Evolutionary conservation across 2,888 invertebrate species (phyloP).

Genomic region (Xestia sexstrigata): DNA sequence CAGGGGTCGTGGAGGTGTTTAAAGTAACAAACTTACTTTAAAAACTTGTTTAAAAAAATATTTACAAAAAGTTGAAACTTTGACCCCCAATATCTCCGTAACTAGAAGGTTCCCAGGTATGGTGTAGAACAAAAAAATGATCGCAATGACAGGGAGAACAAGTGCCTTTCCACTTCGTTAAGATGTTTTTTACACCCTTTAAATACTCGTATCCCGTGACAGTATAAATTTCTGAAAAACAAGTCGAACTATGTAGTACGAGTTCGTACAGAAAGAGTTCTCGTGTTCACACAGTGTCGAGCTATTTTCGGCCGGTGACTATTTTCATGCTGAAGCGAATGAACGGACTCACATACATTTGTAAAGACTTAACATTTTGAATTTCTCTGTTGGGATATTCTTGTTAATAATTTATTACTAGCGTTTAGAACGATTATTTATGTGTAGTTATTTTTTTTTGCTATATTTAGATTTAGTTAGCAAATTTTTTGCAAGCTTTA

Average conservation of each 20-base stretch:
- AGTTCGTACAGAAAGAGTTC: slow-evolving; percentile 41
- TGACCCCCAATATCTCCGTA: too few species aligned
- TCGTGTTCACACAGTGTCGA: slow-evolving; percentile 42
- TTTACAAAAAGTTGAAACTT: too few species aligned
- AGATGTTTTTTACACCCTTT: too few species aligned
- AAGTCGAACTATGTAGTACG: slow-evolving; percentile 9
- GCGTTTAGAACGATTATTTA: slow-evolving; percentile 2
- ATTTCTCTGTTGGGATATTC: slow-evolving; percentile 9
- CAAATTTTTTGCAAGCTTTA: neutral
- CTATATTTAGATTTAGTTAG: neutral
- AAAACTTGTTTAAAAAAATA: too few species aligned
- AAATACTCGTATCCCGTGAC: too few species aligned
- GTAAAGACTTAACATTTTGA: slow-evolving; percentile 15
- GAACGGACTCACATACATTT: slow-evolving; percentile 44
- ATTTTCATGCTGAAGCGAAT: slow-evolving; percentile 59
- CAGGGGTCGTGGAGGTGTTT: too few species aligned
- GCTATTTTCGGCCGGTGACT: slow-evolving; percentile 57
- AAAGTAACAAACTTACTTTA: too few species aligned
- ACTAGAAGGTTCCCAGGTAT: too few species aligned
- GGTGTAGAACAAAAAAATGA: too few species aligned
- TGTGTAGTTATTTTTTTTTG: too few species aligned
- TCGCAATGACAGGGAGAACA: too few species aligned
- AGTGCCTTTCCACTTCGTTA: too few species aligned
- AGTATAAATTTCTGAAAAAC: neutral
- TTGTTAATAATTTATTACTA: slow-evolving; percentile 2